Base-by-base conservation (phyloP, 2,888 invertebrate genomes). In the Carterocephalus palaemon region DNA sequence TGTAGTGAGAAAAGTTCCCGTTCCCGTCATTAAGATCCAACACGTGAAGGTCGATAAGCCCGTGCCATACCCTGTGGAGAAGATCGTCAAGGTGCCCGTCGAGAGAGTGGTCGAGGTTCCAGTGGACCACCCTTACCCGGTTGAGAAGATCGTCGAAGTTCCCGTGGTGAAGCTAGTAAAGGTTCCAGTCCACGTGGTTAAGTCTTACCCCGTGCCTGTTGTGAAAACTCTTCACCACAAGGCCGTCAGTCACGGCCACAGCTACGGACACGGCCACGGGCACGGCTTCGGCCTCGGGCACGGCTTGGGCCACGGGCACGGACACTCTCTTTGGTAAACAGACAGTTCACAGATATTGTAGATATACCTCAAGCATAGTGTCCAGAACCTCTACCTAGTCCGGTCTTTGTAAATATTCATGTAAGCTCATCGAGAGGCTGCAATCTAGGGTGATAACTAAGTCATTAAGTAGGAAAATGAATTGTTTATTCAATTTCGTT, bases 21-120 rank as follows among this genome's bases (percentile, higher is more conserved):
- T 89, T 1, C 89, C 90, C 2, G 81, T 90, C 0, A 86, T 89
- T 4, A 80, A 89, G 58, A 88, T 87, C 33, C 88, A 88, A 50
- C 87, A 88, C 2, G 87, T 89, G 10, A 73, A 87, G 40, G 74
- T 90, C 7, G 90, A 90, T 60, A 89, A 81, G 53, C 89, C 88
- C 17, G 89, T 90, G 16, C 90, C 90, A 1, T 89, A 89, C 60
- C 81, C 89, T 8, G 89, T 90, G 6, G 89, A 89, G 59, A 89
- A 88, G 63, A 89, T 90, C 49, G 88, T 90, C 46, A 86, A 88
- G 47, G 79, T 90, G 5, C 89, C 89, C 32, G 80, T 88, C 2
- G 90, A 89, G 60, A 89, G 72, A 61, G 82, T 89, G 23, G 88
- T 90, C 5, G 68, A 89, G 9, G 85, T 89, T 1, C 82, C 78